phyloP scores from a whole-genome alignment of 2,113 vertebrate genomes.

The Ptyas mucosa region DNA sequence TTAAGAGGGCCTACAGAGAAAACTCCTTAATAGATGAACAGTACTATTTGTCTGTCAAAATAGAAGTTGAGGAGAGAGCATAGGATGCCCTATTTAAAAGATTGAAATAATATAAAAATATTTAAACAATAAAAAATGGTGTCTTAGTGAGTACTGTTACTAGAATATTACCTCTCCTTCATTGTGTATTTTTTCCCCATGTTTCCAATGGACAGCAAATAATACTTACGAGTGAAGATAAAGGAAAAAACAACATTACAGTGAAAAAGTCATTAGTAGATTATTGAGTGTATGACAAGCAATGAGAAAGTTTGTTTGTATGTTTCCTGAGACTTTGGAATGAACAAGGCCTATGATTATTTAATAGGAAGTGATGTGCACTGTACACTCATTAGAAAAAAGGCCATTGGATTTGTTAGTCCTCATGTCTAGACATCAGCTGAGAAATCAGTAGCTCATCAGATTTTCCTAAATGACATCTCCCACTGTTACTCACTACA shows the following conservation, averaged over 20 bases:
- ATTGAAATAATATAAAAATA: not conserved
- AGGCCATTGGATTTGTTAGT: not conserved
- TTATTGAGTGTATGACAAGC: not conserved
- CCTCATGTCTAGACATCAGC: not conserved
- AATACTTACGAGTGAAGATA: not conserved
- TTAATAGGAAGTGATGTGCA: not conserved
- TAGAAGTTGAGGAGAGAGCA: not conserved
- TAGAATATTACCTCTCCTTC: not conserved
- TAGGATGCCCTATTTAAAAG: not conserved
- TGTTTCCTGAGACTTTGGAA: too few relatives aligned
- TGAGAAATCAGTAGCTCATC: not conserved
- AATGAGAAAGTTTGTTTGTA: not conserved
- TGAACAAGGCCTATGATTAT: not conserved
- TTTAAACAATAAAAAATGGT: not conserved
- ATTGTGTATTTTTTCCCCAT: not conserved
- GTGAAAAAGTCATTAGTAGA: not conserved
- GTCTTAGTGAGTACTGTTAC: not conserved
- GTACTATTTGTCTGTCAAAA: not conserved
- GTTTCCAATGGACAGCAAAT: not conserved
- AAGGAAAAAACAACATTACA: not conserved
- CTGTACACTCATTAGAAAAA: not conserved
- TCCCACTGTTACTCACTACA: not conserved
- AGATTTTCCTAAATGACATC: not conserved
- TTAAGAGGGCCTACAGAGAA: not conserved
- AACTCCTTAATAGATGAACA: not conserved